Percentiles rank a stretch among this genome's conserved stretches.
phyloP scores from a whole-genome alignment of 2,888 invertebrate species.

The Luffia ferchaultella region DNA sequence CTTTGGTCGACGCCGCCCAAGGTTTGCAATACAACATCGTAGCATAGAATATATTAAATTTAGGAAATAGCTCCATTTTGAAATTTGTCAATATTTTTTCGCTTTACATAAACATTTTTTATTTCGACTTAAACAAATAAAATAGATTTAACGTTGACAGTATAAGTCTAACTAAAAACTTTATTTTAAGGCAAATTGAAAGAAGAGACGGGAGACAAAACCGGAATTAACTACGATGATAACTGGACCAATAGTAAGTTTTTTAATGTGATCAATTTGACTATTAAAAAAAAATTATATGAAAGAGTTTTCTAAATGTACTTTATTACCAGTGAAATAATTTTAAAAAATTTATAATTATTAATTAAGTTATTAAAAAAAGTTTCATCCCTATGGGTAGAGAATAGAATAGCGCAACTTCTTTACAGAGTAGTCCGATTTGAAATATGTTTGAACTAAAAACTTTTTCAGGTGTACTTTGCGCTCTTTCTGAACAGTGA shows the following conservation, averaged over 20 bases:
- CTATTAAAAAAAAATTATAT: too few relatives aligned
- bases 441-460: too few relatives aligned
- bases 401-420: too few relatives aligned
- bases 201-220: constrained; percentile 14
- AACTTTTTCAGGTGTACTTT: too few relatives aligned
- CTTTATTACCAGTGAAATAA: too few relatives aligned
- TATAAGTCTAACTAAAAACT: background rate
- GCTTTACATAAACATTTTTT: background rate
- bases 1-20: constrained; percentile 30
- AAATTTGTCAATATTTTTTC: background rate
- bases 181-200: constrained; percentile 26
- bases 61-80: background rate
- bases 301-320: too few relatives aligned
- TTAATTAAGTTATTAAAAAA: too few relatives aligned
- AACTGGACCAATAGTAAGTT: constrained; percentile 14
- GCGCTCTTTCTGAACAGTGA: too few relatives aligned
- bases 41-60: background rate
- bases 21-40: constrained; percentile 17
- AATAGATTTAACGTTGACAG: background rate
- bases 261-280: too few relatives aligned
- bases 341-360: too few relatives aligned
- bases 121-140: background rate
- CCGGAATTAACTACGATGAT: constrained; percentile 10
- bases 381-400: too few relatives aligned
- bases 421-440: too few relatives aligned